These are phyloP conservation scores for Alectura lathami DNA, from an alignment of 2,113 vertebrate genomes.

Conservation along the genomic window DNA sequence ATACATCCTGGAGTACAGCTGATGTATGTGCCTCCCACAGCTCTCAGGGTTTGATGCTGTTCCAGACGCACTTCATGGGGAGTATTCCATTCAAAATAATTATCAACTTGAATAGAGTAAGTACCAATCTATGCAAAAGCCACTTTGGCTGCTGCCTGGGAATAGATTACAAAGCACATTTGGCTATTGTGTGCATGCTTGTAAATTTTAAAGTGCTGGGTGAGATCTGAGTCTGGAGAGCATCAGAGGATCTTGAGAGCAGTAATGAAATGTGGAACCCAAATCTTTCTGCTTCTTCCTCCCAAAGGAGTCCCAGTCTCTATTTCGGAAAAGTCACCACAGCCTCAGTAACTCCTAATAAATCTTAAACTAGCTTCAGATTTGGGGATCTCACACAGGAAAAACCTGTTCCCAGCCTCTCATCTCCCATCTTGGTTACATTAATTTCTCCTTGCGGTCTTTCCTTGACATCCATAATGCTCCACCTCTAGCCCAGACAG, in stretches of 20 bases:
- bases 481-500: not conserved
- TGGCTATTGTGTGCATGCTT: constrained; percentile 27
- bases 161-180: constrained; percentile 57
- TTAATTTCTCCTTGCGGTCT: constrained; percentile 16
- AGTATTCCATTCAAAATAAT: constrained; percentile 66
- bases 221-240: constrained; percentile 29
- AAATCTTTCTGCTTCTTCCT: constrained; percentile 23
- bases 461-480: not conserved
- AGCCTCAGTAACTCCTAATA: constrained; percentile 12
- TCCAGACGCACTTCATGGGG: constrained; percentile 61
- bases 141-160: constrained; percentile 15
- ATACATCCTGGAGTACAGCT: constrained; percentile 19
- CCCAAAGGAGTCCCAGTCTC: not conserved
- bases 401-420: constrained; percentile 31
- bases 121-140: constrained; percentile 46
- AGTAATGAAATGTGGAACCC: constrained; percentile 15
- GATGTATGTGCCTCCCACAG: constrained; percentile 49
- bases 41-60: constrained; percentile 40
- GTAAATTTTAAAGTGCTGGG: constrained; percentile 28
- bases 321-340: not conserved
- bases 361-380: not conserved
- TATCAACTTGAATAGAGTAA: constrained; percentile 45
- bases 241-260: constrained; percentile 11
- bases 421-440: constrained; percentile 9
- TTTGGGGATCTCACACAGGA: constrained; percentile 12